Percentiles rank a stretch among this genome's conserved stretches.
Conservation (phyloP, 2,888 invertebrate genomes). For the Brenthis daphne region DNA sequence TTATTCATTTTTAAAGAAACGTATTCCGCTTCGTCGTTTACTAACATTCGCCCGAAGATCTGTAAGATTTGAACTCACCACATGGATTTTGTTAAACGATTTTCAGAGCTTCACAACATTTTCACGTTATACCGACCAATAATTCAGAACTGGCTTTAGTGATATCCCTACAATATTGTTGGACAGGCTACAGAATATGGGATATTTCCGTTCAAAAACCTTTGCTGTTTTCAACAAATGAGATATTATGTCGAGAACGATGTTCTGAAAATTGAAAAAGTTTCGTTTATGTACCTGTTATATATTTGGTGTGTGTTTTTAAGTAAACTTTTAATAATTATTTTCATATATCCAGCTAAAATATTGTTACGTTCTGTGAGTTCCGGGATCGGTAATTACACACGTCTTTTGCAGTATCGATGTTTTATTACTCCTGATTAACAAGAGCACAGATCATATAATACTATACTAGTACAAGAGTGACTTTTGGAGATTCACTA, state of each 20-base stretch:
- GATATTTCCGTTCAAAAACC: constrained; percentile 47
- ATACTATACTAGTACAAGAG: too few species aligned
- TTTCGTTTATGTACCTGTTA: too few species aligned
- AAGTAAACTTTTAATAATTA: too few species aligned
- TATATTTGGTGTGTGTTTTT: too few species aligned
- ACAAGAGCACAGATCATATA: too few species aligned
- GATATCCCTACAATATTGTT: constrained; percentile 46
- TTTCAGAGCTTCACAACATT: constrained; percentile 30
- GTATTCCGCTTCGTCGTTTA: constrained; percentile 26
- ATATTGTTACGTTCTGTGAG: too few species aligned
- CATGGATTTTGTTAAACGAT: constrained; percentile 29
- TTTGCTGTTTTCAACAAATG: constrained; percentile 34
- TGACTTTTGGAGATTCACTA: too few species aligned
- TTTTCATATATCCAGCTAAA: too few species aligned
- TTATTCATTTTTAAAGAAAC: constrained; percentile 5
- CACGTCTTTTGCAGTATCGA: too few species aligned
- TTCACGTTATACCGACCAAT: constrained; percentile 39
- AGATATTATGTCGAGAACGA: background rate
- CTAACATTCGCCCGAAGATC: constrained; percentile 7
- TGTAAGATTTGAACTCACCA: constrained; percentile 19
- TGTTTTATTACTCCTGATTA: too few species aligned
- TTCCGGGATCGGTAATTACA: too few species aligned
- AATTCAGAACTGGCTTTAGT: constrained; percentile 41
- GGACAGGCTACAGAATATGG: constrained; percentile 43
- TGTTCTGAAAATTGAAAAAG: too few species aligned